Conservation (phyloP, 2,113 vertebrate species). For the Sapajus apella region DNA sequence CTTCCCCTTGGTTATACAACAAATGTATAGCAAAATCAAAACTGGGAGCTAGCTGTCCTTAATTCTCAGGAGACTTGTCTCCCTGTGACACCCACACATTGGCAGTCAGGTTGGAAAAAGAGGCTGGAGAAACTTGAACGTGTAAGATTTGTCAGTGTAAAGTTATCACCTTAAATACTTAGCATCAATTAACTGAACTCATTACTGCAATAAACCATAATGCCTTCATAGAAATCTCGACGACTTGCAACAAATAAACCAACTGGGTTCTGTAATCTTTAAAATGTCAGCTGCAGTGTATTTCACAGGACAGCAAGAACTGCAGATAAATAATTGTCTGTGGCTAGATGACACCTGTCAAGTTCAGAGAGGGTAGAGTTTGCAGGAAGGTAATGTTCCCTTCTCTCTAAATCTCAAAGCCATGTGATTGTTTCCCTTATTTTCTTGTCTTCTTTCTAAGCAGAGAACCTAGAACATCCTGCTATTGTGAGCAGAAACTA, state of each 20-base stretch:
- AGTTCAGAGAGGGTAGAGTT: background rate
- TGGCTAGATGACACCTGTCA: background rate
- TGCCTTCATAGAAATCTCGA: background rate
- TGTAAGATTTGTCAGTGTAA: background rate
- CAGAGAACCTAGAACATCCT: background rate
- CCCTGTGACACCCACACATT: background rate
- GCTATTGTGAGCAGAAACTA: background rate
- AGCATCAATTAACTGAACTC: constrained; percentile 12
- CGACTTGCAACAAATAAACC: background rate
- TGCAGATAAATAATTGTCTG: background rate
- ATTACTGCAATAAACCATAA: background rate
- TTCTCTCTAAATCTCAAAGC: background rate
- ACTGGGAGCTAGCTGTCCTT: background rate
- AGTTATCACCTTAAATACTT: background rate
- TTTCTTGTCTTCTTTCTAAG: background rate
- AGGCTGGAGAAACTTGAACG: background rate
- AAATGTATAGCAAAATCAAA: background rate
- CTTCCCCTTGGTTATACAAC: background rate
- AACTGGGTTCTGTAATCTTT: background rate
- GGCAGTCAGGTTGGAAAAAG: background rate
- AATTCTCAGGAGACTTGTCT: background rate
- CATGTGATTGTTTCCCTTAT: background rate
- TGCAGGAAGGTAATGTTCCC: background rate
- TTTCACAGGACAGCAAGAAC: background rate
- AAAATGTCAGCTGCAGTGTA: background rate